Percentiles rank a stretch among this genome's conserved stretches.
phyloP scores from a whole-genome alignment of 1,140 invertebrate genomes.

The Psix sp. region DNA sequence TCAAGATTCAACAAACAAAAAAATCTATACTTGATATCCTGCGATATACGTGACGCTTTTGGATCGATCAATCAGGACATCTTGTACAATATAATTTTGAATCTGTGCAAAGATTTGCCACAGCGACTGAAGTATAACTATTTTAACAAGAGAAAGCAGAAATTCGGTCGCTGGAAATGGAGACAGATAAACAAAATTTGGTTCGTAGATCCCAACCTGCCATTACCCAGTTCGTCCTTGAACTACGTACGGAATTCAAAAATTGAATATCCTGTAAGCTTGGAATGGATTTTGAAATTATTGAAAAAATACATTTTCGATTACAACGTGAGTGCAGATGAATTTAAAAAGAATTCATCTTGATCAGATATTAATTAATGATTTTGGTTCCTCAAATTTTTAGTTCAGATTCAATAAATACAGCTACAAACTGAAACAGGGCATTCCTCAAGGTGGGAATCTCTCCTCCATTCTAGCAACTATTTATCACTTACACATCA shows the following conservation, averaged over 20 bases:
- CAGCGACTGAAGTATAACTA: conserved; percentile 11
- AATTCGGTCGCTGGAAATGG: too few species aligned
- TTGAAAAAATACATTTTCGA: conserved; percentile 23
- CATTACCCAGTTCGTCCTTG: neutral
- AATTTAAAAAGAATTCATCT: neutral
- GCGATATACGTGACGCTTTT: conserved; percentile 43
- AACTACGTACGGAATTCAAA: conserved; percentile 12
- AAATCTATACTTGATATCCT: conserved; percentile 36
- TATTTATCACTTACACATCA: conserved; percentile 41
- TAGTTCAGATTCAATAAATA: conserved; percentile 14
- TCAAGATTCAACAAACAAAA: conserved; percentile 10
- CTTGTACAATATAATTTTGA: conserved; percentile 8
- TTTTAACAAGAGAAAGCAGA: conserved; percentile 17
- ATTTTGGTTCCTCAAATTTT: neutral
- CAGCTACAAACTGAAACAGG: conserved; percentile 21
- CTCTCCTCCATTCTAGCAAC: conserved; percentile 20
- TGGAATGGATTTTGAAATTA: conserved; percentile 8
- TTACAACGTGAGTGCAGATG: conserved; percentile 6
- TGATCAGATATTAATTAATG: neutral
- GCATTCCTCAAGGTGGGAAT: conserved; percentile 31
- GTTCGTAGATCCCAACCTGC: conserved; percentile 15
- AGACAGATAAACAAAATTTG: conserved; percentile 14
- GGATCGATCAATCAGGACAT: conserved; percentile 28
- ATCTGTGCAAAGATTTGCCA: conserved; percentile 13
- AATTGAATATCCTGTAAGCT: neutral